Base-by-base conservation (phyloP, 2,888 invertebrate species). In the Cephus runcator region DNA sequence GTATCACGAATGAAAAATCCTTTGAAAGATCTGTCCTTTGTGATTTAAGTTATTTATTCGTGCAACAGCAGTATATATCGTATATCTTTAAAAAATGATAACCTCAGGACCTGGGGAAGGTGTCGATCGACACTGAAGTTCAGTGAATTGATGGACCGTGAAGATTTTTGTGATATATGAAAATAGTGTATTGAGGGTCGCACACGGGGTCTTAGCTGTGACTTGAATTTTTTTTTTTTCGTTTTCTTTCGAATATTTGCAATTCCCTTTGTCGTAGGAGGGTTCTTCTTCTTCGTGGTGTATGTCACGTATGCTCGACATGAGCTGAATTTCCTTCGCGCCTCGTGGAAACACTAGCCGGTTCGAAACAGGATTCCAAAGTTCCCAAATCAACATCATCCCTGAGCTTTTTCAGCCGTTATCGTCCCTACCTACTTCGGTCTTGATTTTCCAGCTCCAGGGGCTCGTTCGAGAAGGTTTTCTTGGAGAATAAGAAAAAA, bases 211-310 rank as follows among this genome's bases (percentile, higher is more conserved):
- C 75, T 31, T 69, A 77, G 71, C 71, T 76, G 78, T 75, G 78
- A 78, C 78, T 76, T 73, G 78, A 78, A 78, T 78, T 73, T 69
- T 77, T 73, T 77, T 73, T 73, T 73, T 77, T 31, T 73, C 30
- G 34, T 34, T 23, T 33, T 40, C 40, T 1, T 15, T 56, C 35
- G 35, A 69, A 56, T 56, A 73, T 78, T 76, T 68, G 78, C 36
- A 71, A 78, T 78, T 78, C 78, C 36, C 73, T 78, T 78, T 78
- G 76, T 78, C 75, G 69, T 34, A n/a, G 15, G 33, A 33, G 31
- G 71, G 23, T 40, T 15, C 23, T 23, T 40, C 40, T 23, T 40
- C 23, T 31, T 71, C 71, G 0, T 4, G 12, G 71, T 9, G 9
- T 11, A 33, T 15, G 33, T 71, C 33, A 33, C 71, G 71, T 71